Conservation (phyloP, 2,797 vertebrate species). For the Rhinichthys osculus region DNA sequence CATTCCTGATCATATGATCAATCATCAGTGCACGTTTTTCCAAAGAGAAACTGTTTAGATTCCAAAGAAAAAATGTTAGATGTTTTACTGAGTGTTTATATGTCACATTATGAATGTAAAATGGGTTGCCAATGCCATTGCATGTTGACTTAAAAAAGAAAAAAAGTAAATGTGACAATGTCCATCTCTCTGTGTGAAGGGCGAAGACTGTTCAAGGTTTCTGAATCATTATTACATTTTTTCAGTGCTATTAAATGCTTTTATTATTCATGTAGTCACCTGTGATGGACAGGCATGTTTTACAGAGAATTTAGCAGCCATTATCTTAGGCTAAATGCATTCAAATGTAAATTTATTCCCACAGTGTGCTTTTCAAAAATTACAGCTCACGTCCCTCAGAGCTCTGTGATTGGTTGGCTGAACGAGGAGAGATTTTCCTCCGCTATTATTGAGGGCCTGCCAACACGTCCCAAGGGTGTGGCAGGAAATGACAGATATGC, state of each 20-base stretch:
- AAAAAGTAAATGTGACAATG: neutral
- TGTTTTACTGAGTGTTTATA: neutral
- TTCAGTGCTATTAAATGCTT: neutral
- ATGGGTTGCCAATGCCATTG: neutral
- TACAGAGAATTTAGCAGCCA: neutral
- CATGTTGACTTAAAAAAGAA: neutral
- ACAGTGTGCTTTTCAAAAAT: neutral
- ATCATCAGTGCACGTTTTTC: neutral
- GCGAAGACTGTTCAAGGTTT: neutral
- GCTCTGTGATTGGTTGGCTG: neutral
- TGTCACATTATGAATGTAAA: neutral
- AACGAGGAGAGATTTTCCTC: conserved; percentile 37
- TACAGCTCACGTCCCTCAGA: neutral
- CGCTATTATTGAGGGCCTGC: conserved; percentile 30
- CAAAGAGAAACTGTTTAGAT: neutral
- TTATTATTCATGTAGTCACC: conserved; percentile 2
- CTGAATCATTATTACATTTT: neutral
- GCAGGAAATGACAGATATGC: conserved; percentile 66
- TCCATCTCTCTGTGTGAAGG: neutral
- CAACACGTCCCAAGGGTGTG: conserved; percentile 48
- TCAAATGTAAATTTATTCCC: conserved; percentile 16
- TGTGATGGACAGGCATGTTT: neutral
- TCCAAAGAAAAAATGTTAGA: neutral
- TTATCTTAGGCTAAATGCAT: conserved; percentile 1
- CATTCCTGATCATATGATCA: neutral